Conservation (phyloP, 2,888 invertebrate genomes). For the Dromius quadrimaculatus region DNA sequence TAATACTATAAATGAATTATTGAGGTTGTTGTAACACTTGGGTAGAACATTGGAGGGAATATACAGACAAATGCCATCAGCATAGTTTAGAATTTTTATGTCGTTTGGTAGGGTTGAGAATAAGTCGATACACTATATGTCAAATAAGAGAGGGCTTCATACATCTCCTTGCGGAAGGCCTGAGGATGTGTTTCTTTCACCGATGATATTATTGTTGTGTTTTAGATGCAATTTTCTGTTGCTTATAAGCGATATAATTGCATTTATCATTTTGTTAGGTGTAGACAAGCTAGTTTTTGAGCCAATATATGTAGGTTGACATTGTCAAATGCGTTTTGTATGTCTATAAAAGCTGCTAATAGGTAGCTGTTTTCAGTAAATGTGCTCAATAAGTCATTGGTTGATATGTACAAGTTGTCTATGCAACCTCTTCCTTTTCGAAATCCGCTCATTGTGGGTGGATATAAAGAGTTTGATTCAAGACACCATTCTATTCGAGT, state of each 20-base stretch:
- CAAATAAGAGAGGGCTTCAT: background rate
- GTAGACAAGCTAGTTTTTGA: background rate
- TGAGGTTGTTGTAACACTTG: background rate
- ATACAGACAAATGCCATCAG: constrained; percentile 3
- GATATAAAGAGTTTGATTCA: background rate
- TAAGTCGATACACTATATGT: background rate
- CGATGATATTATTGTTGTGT: too few relatives aligned
- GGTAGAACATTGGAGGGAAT: background rate
- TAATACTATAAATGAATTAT: background rate
- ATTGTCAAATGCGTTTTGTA: constrained; percentile 1
- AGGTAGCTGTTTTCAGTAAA: background rate
- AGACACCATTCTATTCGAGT: background rate
- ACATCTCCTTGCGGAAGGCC: too few relatives aligned
- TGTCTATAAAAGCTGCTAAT: background rate
- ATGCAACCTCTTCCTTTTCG: background rate
- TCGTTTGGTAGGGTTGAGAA: background rate
- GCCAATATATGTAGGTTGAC: background rate
- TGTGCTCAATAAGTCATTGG: background rate
- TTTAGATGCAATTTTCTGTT: background rate
- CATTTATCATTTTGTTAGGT: background rate
- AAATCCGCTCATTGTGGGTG: constrained; percentile 2
- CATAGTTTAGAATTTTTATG: background rate
- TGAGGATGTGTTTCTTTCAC: too few relatives aligned
- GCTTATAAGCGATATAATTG: background rate
- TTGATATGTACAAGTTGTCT: background rate